A percentile compares a stretch with the other conserved stretches of the same genome.
These are phyloP conservation scores for Melanotaenia pygmaea DNA, from an alignment of 2,797 vertebrate species.

Conservation along the genomic window DNA sequence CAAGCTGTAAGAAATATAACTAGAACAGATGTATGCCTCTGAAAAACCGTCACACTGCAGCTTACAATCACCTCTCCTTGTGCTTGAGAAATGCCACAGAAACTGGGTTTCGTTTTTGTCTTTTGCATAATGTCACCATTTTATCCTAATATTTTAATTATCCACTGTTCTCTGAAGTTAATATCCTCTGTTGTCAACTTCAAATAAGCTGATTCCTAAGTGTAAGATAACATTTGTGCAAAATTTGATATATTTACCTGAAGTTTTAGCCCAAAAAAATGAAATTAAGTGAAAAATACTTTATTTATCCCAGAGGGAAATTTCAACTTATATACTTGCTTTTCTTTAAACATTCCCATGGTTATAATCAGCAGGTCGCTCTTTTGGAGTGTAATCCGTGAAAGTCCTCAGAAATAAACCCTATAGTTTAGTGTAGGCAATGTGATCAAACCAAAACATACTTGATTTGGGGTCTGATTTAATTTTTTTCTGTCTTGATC, in stretches of 20 bases:
- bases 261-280: background rate
- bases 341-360: too few species aligned
- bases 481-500: too few species aligned
- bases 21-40: background rate
- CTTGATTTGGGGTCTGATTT: too few species aligned
- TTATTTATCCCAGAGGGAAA: too few species aligned
- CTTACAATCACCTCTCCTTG: background rate
- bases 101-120: background rate
- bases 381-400: background rate
- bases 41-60: background rate
- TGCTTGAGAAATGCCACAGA: background rate
- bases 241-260: background rate
- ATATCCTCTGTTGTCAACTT: background rate
- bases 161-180: background rate
- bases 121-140: background rate
- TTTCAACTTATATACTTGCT: background rate
- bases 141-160: background rate
- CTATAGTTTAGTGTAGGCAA: too few species aligned
- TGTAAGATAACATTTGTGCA: background rate
- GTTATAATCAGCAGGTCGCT: background rate
- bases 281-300: too few species aligned
- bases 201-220: background rate
- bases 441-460: too few species aligned
- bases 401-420: too few species aligned
- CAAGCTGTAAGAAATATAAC: slow-evolving; percentile 14